These are phyloP conservation scores for Eubasilissa regina DNA, from an alignment of 1,140 invertebrate species.

Conservation along the genomic window DNA sequence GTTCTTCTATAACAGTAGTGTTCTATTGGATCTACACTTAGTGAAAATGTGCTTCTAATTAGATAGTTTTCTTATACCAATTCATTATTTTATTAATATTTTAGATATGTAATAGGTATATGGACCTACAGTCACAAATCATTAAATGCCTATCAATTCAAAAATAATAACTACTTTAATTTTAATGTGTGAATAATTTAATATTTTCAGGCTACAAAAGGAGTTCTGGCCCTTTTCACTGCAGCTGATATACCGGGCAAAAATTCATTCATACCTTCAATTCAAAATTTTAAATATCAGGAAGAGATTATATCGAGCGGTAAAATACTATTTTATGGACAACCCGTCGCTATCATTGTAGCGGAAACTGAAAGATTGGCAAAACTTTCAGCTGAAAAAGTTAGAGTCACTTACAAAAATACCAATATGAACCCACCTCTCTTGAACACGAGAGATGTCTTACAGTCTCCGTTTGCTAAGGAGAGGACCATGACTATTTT, in stretches of 20 bases:
- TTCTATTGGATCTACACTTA: too few species aligned
- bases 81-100: too few species aligned
- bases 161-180: background rate
- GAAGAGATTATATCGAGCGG: conserved; percentile 74
- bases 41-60: too few species aligned
- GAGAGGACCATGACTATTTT: conserved; percentile 61
- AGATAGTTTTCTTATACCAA: too few species aligned
- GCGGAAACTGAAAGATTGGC: conserved; percentile 78
- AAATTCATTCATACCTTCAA: conserved; percentile 55
- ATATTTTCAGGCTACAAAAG: conserved; percentile 74
- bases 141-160: too few species aligned
- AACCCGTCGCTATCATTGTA: conserved; percentile 82
- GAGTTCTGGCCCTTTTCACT: conserved; percentile 80
- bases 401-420: conserved; percentile 78
- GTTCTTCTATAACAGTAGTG: too few species aligned
- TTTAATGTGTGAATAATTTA: background rate
- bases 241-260: conserved; percentile 83
- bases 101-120: background rate
- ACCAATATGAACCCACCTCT: conserved; percentile 63
- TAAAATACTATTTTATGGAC: conserved; percentile 78
- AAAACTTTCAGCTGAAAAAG: conserved; percentile 76
- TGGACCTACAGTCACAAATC: too few species aligned
- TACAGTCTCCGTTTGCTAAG: conserved; percentile 63
- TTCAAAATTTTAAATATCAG: background rate
- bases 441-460: conserved; percentile 63